These are phyloP conservation scores for Eurystomus gularis DNA, from an alignment of 2,113 vertebrate species.

Conservation along the genomic window DNA sequence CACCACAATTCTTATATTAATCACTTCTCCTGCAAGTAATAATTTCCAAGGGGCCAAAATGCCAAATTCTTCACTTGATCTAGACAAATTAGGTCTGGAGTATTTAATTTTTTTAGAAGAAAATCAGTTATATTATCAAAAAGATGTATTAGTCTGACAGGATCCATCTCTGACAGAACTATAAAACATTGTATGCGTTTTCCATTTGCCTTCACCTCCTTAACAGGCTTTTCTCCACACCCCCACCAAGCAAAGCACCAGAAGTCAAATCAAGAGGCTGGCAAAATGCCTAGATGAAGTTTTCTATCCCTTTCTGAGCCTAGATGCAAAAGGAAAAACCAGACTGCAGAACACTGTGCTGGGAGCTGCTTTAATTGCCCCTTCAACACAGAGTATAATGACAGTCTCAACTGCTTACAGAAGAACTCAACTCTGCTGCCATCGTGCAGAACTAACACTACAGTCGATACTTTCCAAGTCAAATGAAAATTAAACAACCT, in stretches of 20 bases:
- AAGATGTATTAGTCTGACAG: not conserved
- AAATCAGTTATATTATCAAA: not conserved
- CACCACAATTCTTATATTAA: not conserved
- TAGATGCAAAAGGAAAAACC: not conserved
- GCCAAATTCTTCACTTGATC: not conserved
- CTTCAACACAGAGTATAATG: not conserved
- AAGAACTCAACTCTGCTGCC: not conserved
- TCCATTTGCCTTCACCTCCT: not conserved
- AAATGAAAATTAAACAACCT: not conserved
- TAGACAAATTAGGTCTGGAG: not conserved
- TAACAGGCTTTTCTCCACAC: not conserved
- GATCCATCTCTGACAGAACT: not conserved
- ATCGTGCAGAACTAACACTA: not conserved
- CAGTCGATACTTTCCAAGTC: not conserved
- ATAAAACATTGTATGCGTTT: not conserved
- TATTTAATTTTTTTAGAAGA: not conserved
- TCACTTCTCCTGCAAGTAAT: no score
- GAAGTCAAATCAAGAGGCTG: not conserved
- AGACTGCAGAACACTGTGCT: not conserved
- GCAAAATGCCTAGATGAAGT: not conserved
- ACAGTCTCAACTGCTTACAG: not conserved
- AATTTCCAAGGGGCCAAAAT: not conserved
- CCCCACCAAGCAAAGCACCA: not conserved
- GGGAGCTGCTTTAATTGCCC: not conserved
- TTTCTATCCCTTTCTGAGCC: not conserved